Conservation (phyloP, 1,140 invertebrate species). For the Acarapis woodi region DNA sequence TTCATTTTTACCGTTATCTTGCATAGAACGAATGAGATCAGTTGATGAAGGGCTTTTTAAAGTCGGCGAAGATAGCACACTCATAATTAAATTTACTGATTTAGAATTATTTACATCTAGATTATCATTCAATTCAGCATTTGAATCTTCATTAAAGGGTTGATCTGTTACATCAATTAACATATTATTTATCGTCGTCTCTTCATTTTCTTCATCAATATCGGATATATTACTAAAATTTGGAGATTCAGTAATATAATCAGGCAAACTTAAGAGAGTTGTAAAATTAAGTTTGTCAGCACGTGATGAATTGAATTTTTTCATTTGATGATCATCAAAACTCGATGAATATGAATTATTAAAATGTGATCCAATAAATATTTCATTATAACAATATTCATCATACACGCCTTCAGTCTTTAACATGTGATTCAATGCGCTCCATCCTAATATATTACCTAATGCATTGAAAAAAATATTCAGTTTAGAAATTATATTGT, state of each 20-base stretch:
- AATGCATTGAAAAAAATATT: too few relatives aligned
- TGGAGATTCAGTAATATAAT: neutral
- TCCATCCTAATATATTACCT: constrained; percentile 13
- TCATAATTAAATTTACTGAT: too few relatives aligned
- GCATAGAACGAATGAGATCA: too few relatives aligned
- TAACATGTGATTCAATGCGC: constrained; percentile 12
- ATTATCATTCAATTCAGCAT: too few relatives aligned
- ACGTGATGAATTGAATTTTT: neutral
- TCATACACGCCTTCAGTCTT: constrained; percentile 12
- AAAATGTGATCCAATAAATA: neutral
- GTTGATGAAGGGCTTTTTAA: too few relatives aligned
- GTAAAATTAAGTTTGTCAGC: neutral
- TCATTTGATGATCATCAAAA: neutral
- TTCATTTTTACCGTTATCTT: too few relatives aligned
- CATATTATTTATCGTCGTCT: too few relatives aligned
- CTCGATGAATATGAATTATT: neutral
- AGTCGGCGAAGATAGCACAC: too few relatives aligned
- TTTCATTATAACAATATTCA: constrained; percentile 5
- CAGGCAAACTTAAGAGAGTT: neutral
- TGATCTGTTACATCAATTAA: too few relatives aligned
- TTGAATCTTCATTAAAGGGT: too few relatives aligned
- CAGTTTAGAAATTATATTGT: too few relatives aligned
- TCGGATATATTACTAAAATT: neutral
- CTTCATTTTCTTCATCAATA: neutral
- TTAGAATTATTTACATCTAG: too few relatives aligned